A percentile compares a stretch with the other conserved stretches of the same genome.
phyloP scores from a whole-genome alignment of 2,888 invertebrate genomes.

The Polydrusus tereticollis region DNA sequence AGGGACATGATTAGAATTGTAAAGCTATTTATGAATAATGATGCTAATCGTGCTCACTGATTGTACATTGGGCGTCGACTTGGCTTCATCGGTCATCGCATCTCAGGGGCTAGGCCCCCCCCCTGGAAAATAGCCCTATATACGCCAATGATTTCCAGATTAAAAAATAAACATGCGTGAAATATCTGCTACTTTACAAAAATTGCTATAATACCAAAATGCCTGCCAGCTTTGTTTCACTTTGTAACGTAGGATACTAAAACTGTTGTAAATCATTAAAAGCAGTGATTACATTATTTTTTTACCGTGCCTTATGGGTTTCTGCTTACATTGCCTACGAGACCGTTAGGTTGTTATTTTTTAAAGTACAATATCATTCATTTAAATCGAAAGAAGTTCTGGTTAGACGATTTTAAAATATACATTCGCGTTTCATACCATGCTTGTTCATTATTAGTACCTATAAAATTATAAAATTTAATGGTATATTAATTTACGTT shows the following conservation, averaged over 20 bases:
- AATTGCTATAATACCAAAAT: background rate
- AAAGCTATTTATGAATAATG: no score
- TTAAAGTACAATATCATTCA: slow-evolving; percentile 38
- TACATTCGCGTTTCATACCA: background rate
- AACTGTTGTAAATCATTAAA: background rate
- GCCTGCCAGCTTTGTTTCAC: background rate
- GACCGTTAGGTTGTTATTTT: slow-evolving; percentile 40
- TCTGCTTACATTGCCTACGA: slow-evolving; percentile 25
- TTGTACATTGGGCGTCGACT: no score
- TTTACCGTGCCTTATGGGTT: slow-evolving; percentile 38
- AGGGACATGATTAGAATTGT: no score
- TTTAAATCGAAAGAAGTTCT: slow-evolving; percentile 40
- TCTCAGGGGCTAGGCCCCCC: no score
- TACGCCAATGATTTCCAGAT: no score
- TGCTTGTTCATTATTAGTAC: no score
- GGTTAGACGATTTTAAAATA: slow-evolving; percentile 29
- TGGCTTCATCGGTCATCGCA: no score
- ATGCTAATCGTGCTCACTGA: no score
- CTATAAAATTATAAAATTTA: no score
- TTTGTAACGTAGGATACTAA: background rate
- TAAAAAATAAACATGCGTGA: no score
- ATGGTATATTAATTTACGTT: no score
- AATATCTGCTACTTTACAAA: background rate
- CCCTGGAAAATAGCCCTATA: no score
- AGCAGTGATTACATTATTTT: slow-evolving; percentile 4